Evolutionary conservation across 2,888 invertebrate genomes (phyloP), one percentile per base, ranked within the genome.

Genomic region (Chironomus riparius): DNA sequence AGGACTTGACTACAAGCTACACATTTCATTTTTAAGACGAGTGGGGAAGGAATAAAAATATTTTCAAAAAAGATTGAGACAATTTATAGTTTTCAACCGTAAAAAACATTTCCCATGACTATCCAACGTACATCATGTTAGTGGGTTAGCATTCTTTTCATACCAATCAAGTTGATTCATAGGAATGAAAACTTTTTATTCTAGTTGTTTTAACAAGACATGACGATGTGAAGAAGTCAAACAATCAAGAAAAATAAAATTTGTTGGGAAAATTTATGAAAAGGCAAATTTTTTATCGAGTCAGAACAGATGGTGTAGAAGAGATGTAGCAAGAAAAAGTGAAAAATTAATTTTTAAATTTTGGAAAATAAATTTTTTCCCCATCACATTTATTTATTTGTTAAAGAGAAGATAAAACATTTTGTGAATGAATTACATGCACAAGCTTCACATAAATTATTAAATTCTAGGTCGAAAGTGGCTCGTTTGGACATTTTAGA

Each of bases 191-290:
- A 38, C 38, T 38, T 38, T 38, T 38, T n/a, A n/a, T n/a, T 7
- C 56, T 56, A 2, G 56, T 15, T 56, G 65, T 65, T 65, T 24
- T 24, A 13, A 65, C 24, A 65, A 65, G 24, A 24, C 21, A 22
- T 10, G 21, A 65, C 21, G 21, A 24, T 65, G 65, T 18, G n/a
- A 56, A 56, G 65, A 24, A 13, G 65, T 21, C 21, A 65, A 65
- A 65, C 65, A 65, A 65, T 65, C 65, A 65, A 65, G 24, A 65
- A 65, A 65, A 56, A n/a, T n/a, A n/a, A 56, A 65, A 65, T 56
- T 56, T 56, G 56, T 18, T 56, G 18, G 18, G 18, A 21, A 65
- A 65, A 65, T 65, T 65, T 65, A 65, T 24, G 65, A 21, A 7
- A 56, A 65, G 24, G 65, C 12, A 65, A 12, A 65, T 65, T 15